Conservation (phyloP, 2,888 invertebrate genomes). For the Volucella inflata region DNA sequence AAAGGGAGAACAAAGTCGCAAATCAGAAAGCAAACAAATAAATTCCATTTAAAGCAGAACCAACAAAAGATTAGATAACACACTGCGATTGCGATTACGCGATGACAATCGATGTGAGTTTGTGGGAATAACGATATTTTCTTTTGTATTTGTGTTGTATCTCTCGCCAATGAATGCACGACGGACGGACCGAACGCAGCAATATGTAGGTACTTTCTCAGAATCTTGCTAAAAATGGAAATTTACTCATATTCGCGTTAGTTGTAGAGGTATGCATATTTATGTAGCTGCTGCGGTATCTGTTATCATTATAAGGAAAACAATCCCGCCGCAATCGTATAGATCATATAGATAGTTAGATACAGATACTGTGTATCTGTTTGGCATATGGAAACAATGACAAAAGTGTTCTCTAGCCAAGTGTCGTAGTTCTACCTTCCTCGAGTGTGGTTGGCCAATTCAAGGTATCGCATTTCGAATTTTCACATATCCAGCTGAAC, state of each 20-base stretch:
- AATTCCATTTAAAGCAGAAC: slow-evolving; percentile 9
- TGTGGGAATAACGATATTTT: background rate
- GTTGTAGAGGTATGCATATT: no score
- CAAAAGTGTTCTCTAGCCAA: background rate
- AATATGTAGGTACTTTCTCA: slow-evolving; percentile 1
- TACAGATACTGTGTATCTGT: slow-evolving; percentile 37
- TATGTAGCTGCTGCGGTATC: slow-evolving; percentile 8
- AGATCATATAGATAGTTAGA: background rate
- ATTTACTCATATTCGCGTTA: background rate
- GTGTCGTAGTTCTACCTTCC: background rate
- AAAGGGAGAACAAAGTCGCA: background rate
- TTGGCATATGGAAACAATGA: slow-evolving; percentile 36
- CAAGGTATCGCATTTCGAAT: slow-evolving; percentile 31
- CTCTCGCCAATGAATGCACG: background rate
- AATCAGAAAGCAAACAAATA: slow-evolving; percentile 6
- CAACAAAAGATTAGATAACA: slow-evolving; percentile 59
- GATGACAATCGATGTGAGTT: slow-evolving; percentile 10
- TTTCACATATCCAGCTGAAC: slow-evolving; percentile 8
- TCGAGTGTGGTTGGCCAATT: slow-evolving; percentile 20
- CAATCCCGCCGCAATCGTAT: background rate
- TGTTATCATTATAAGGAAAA: slow-evolving; percentile 27
- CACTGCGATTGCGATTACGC: no score
- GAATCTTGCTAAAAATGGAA: slow-evolving; percentile 31
- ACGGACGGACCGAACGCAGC: background rate
- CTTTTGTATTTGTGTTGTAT: background rate